Evolutionary conservation across 2,888 invertebrate genomes (phyloP), one percentile per base, ranked within the genome.

Genomic region (Andrena dorsata): DNA sequence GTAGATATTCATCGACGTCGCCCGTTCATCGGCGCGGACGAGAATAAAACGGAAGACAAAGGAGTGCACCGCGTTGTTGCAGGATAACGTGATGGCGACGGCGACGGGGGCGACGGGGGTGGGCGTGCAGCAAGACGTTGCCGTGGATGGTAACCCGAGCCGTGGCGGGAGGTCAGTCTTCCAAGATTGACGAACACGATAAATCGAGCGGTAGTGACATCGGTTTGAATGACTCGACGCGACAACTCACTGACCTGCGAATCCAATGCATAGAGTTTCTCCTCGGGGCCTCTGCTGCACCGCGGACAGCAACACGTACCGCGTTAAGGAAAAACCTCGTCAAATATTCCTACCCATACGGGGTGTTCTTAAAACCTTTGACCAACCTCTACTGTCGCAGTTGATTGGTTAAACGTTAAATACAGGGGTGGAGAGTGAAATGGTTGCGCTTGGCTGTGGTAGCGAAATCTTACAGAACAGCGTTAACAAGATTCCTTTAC

Each of bases 181-280:
- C 83, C 77, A 73, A 93, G 93, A 93, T 94, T 93, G 94, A 94
- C 93, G 92, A 90, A 90, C 87, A 90, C 91, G 93, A 94, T 94
- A 94, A 94, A 92, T 92, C 92, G 91, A 89, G 86, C 87, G 89
- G 89, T 84, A 88, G 88, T 92, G 92, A 92, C 90, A 91, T 87
- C 88, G 83, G 89, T 77, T 80, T 89, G 91, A 90, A 85, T 89
- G 90, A 93, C 89, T 86, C 90, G 91, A 91, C 88, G 89, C 92
- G 93, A 94, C 93, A 93, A 90, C 93, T 87, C 93, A 93, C 91
- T 93, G 93, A 93, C 93, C 93, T 92, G 93, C 93, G 91, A 93
- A 93, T 93, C 92, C 93, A 92, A 93, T 93, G 93, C 93, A 93
- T 93, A 91, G 88, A 88, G 87, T 88, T 88, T 87, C 88, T 88